A percentile compares a stretch with the other conserved stretches of the same genome.
phyloP scores from a whole-genome alignment of 2,797 vertebrate species.

The Silurus lanzhouensis region DNA sequence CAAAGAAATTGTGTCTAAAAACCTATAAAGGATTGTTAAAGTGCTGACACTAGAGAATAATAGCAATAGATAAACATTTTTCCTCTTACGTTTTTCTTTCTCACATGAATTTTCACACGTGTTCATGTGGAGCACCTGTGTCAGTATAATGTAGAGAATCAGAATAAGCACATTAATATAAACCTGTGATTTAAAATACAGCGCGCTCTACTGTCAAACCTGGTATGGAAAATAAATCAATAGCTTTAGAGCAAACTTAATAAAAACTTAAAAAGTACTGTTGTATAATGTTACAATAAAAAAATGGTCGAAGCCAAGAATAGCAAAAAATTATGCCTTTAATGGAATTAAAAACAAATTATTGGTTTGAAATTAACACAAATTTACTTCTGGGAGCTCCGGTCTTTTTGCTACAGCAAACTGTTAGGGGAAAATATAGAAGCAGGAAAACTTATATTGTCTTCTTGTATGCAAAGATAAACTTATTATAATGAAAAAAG shows the following conservation, averaged over 20 bases:
- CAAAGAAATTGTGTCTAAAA: neutral
- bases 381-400: too few relatives aligned
- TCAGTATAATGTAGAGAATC: neutral
- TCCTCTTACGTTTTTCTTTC: neutral
- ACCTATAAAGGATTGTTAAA: neutral
- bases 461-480: too few relatives aligned
- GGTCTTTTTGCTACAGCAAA: too few relatives aligned
- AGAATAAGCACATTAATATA: neutral
- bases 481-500: too few relatives aligned
- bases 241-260: neutral
- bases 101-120: neutral
- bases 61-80: neutral
- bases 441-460: too few relatives aligned
- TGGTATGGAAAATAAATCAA: neutral
- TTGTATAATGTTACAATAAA: neutral
- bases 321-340: too few relatives aligned
- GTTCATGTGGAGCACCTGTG: neutral
- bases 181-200: neutral
- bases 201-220: neutral
- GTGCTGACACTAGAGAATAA: neutral
- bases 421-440: too few relatives aligned
- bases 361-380: too few relatives aligned
- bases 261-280: neutral
- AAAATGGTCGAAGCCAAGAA: too few relatives aligned
- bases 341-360: too few relatives aligned